phyloP scores from a whole-genome alignment of 1,140 invertebrate genomes.

The Bombus polaris region DNA sequence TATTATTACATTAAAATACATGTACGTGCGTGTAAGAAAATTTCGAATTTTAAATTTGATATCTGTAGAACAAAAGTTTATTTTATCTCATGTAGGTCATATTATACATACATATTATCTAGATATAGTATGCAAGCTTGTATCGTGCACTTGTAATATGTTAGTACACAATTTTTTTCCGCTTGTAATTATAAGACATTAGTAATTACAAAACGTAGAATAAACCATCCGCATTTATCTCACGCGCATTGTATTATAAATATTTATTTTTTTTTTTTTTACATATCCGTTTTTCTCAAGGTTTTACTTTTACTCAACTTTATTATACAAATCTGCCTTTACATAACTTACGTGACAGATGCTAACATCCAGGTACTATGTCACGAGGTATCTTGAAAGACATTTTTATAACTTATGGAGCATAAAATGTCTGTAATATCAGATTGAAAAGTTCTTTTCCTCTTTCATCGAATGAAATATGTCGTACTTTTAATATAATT shows the following conservation, averaged over 20 bases:
- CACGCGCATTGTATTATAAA: constrained; percentile 62
- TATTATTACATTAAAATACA: constrained; percentile 25
- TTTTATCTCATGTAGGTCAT: constrained; percentile 55
- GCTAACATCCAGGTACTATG: constrained; percentile 58
- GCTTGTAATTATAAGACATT: constrained; percentile 29
- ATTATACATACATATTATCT: constrained; percentile 58
- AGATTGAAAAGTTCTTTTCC: background rate
- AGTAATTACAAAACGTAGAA: background rate
- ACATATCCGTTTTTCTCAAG: constrained; percentile 49
- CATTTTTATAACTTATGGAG: constrained; percentile 50
- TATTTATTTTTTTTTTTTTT: constrained; percentile 58
- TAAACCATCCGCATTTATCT: constrained; percentile 53
- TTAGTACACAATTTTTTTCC: constrained; percentile 12
- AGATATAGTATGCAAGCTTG: constrained; percentile 49
- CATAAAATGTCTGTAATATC: constrained; percentile 44
- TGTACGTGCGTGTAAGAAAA: constrained; percentile 20
- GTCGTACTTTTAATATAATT: constrained; percentile 56
- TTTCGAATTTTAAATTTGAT: constrained; percentile 1
- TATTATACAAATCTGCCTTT: constrained; percentile 58
- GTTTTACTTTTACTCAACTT: constrained; percentile 47
- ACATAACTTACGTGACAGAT: constrained; percentile 53
- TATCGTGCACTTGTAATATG: constrained; percentile 25
- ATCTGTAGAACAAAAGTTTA: constrained; percentile 26
- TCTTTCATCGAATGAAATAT: constrained; percentile 28
- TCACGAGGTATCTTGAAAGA: constrained; percentile 62